Evolutionary conservation across 2,888 invertebrate genomes (phyloP), one percentile per base, ranked within the genome.

Genomic region (Antheraea assamensis): DNA sequence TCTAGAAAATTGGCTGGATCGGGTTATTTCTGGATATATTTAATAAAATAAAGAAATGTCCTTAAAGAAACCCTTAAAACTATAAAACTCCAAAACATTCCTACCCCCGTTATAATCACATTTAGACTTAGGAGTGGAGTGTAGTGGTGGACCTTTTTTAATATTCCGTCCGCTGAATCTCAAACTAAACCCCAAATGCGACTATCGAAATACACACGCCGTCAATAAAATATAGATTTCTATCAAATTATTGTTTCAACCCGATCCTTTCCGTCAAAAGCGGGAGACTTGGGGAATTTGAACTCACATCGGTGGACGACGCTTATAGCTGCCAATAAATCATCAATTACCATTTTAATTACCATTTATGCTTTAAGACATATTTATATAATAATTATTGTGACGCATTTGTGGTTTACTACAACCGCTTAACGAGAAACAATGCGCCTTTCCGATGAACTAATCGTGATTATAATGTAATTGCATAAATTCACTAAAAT

Each of bases 401-500:
- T 64, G 30, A 27, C 61, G 17, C 17, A 64, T 64, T 17, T 15
- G 27, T 64, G 61, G 30, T 64, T 64, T 64, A 64, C 30, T 30
- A 64, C 2, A 64, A 15, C 17, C 61, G 15, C 15, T 30, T 64
- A 64, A 64, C 61, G 30, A 2, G 30, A 64, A 64, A 15, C 17
- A 30, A 64, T 17, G 19, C 17, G 1, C 27, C 3, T 4, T 64
- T 64, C 30, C 61, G 27, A 64, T 17, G 27, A 64, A 64, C 0
- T 61, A 61, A 61, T 30, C 27, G 3, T 64, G 27, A 30, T 30
- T 15, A 24, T 13, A 58, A 58, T 24, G 13, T 64, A 27, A 64
- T 27, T 64, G 21, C 61, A 19, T 61, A 3, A 64, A 64, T 24
- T 58, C 21, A 30, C 61, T 64, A 68, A 68, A 68, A 68, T 68